These are phyloP conservation scores for Todiramphus saurophagus DNA, from an alignment of 2,113 vertebrate genomes.

Conservation along the genomic window DNA sequence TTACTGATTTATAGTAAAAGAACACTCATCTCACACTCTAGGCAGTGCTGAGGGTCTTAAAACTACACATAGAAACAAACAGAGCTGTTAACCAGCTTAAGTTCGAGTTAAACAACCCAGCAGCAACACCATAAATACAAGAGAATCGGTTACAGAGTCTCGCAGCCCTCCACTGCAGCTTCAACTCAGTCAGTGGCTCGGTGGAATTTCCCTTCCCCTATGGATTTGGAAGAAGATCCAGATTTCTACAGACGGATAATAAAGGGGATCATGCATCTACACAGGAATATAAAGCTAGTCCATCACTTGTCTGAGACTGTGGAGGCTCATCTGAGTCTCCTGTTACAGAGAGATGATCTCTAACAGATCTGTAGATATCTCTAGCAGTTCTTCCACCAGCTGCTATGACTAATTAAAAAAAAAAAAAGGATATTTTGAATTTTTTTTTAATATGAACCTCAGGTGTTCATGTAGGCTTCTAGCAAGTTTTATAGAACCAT, in stretches of 20 bases:
- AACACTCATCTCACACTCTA: background rate
- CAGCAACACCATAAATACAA: background rate
- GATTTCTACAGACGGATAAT: background rate
- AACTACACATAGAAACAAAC: background rate
- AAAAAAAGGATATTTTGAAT: background rate
- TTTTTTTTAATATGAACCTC: background rate
- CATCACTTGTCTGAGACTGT: background rate
- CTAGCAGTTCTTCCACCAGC: background rate
- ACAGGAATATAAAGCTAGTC: background rate
- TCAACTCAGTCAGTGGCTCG: background rate
- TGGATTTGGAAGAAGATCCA: background rate
- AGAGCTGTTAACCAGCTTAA: background rate
- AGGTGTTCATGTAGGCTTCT: background rate
- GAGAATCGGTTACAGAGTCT: background rate
- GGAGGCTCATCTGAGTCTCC: background rate
- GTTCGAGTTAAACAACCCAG: background rate
- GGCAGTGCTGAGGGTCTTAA: background rate
- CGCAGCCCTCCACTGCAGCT: accelerated
- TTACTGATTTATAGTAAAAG: background rate
- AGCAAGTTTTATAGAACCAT: background rate
- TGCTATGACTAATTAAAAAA: background rate
- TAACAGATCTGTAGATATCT: background rate
- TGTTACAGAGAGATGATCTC: background rate
- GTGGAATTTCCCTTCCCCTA: background rate
- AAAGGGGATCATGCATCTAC: background rate